Base-by-base conservation (phyloP, 2,888 invertebrate species). In the Allophyes oxyacanthae region DNA sequence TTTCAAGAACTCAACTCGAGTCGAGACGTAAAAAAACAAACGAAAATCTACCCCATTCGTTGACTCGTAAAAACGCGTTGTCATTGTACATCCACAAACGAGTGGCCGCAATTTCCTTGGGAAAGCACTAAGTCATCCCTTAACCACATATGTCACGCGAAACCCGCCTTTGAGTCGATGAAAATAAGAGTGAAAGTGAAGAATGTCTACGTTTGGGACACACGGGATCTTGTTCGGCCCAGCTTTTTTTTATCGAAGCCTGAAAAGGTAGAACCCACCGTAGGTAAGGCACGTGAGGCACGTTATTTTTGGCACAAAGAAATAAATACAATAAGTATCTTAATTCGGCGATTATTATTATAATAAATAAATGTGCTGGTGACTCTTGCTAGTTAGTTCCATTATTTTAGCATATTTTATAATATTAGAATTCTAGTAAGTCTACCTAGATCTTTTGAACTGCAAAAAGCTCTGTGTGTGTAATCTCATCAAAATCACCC, bases 31-130 rank as follows among this genome's bases (percentile, higher is more conserved):
- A 71, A 73, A 59, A 63, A 46, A 50, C 54, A 72, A 56, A 66
- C 58, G 34, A 64, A 69, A 64, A 61, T 63, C 64, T 51, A 78
- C 69, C 72, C 61, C 42, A 79, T 57, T 78, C 75, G 69, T 74
- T 79, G 81, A 79, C 79, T 82, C 63, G 80, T 77, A 83, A 90
- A 90, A 89, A 75, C 79, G 90, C 87, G 70, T 73, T 82, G 87
- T 93, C 93, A 92, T 83, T 81, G 84, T 85, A 83, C 81, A 88
- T 85, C 86, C 84, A 85, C 82, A 84, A 83, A 83, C 77, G 83
- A 91, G 87, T 87, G 84, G 81, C 87, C 83, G 84, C 90, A 92
- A 93, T 93, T 92, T 92, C 91, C 91, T 86, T 72, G 67, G 79
- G 80, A 89, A 86, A 78, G 74, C 75, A 73, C 78, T 70, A 83